phyloP scores from a whole-genome alignment of 2,797 vertebrate genomes.

The Erethizon dorsatum region DNA sequence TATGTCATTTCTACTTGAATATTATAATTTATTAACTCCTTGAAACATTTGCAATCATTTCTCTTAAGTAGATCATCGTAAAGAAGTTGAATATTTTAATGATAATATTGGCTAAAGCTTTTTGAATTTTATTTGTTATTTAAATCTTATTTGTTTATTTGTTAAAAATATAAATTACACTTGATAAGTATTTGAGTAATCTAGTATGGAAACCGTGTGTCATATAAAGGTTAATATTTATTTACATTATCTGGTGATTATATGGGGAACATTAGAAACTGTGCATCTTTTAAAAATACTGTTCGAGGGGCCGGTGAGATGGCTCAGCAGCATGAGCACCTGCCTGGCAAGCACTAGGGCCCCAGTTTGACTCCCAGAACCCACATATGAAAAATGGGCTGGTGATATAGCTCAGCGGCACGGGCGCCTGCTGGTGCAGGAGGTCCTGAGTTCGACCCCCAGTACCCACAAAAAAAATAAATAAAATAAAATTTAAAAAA shows the following conservation, averaged over 20 bases:
- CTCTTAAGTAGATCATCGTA: background rate
- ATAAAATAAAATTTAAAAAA: too few relatives aligned
- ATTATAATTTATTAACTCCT: background rate
- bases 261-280: background rate
- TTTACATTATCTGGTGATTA: background rate
- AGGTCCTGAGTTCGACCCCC: too few relatives aligned
- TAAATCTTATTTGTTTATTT: background rate
- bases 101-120: background rate
- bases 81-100: background rate
- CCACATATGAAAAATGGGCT: too few relatives aligned
- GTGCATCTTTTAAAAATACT: background rate
- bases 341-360: too few relatives aligned
- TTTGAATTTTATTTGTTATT: background rate
- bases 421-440: too few relatives aligned
- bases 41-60: background rate
- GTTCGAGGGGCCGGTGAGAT: too few relatives aligned
- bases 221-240: background rate
- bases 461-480: too few relatives aligned
- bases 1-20: background rate
- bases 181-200: background rate
- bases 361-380: too few relatives aligned
- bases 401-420: too few relatives aligned
- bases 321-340: too few relatives aligned
- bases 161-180: background rate
- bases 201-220: background rate